Evolutionary conservation across 2,797 vertebrate species (phyloP), one percentile per base, ranked within the genome.

Genomic region (Urophycis tenuis): DNA sequence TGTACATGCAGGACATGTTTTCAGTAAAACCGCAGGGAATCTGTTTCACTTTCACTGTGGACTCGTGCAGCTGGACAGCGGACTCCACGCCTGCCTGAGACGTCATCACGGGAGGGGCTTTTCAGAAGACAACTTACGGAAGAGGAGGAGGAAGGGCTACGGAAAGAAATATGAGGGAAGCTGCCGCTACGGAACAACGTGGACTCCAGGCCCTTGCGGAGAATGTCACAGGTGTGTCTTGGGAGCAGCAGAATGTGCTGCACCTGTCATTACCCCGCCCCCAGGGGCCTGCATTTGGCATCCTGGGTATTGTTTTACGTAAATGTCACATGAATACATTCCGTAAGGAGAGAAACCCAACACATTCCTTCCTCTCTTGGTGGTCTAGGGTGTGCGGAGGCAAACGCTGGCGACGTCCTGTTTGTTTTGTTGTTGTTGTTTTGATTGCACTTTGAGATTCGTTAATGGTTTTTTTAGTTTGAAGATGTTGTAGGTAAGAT

Each of bases 141-240:
- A 71, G 33, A 35, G 33, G 22, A 33, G 22, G 71, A 72, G 32
- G 32, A n/a, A 39, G 35, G 1, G 33, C 74, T 78, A 45, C 87
- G 4, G 15, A 45, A 45, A 3, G 17, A 45, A 1, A 45, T 2
- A 15, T 15, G 8, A 15, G 17, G 15, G 15, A 45, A 17, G 41
- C 41, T 45, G 41, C 41, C 1, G 53, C 53, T 60, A 60, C 22
- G 8, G 53, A 25, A 25, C 53, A 9, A 60, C 53, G 25, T 53
- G 49, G 49, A 53, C 49, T 60, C 53, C 53, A 7, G 53, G 39
- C 81, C 79, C 85, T 60, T 25, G 79, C 75, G 82, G 25, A 78
- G 89, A 93, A 93, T 91, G 86, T 90, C 90, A 92, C 5, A 6
- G 0, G 9, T 53, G 82, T 15, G 74, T 78, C 86, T 73, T 36